phyloP scores from a whole-genome alignment of 2,113 vertebrate genomes.

The Hemicordylus capensis region DNA sequence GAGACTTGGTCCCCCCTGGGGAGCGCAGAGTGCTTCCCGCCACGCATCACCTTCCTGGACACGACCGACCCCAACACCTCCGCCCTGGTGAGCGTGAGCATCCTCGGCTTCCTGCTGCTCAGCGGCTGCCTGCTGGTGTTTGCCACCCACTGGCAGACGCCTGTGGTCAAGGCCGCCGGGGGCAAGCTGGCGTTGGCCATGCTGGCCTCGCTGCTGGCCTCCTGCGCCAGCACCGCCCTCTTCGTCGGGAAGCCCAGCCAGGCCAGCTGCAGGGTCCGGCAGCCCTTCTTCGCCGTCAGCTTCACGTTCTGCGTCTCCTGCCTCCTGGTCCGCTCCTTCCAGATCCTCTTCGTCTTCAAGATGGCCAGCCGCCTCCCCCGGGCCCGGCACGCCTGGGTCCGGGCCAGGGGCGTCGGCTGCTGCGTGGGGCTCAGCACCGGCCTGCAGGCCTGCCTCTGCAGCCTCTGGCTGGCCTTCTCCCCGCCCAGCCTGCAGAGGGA shows the following conservation, averaged over 20 bases:
- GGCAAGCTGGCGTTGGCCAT: neutral
- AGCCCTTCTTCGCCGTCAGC: constrained; percentile 22
- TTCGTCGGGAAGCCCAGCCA: constrained; percentile 11
- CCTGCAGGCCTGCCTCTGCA: neutral
- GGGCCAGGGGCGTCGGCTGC: neutral
- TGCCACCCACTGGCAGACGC: neutral
- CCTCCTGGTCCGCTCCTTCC: constrained; percentile 15
- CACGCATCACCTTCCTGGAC: neutral
- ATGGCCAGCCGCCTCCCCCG: constrained; percentile 22
- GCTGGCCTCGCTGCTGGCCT: fast-evolving
- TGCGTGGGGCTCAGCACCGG: neutral
- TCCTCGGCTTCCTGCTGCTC: neutral
- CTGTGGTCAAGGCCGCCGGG: neutral
- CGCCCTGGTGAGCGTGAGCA: neutral
- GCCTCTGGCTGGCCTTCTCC: neutral
- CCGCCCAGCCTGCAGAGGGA: neutral
- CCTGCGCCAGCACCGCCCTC: neutral
- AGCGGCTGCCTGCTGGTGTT: neutral
- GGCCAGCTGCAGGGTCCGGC: neutral
- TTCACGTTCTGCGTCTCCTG: constrained; percentile 11
- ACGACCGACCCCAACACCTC: fast-evolving
- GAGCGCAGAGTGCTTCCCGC: neutral
- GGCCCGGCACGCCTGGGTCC: constrained; percentile 19
- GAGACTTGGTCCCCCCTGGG: fast-evolving
- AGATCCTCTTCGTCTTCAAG: neutral